Evolutionary conservation across 2,797 vertebrate genomes (phyloP).

Genomic region (Thamnophis elegans): DNA sequence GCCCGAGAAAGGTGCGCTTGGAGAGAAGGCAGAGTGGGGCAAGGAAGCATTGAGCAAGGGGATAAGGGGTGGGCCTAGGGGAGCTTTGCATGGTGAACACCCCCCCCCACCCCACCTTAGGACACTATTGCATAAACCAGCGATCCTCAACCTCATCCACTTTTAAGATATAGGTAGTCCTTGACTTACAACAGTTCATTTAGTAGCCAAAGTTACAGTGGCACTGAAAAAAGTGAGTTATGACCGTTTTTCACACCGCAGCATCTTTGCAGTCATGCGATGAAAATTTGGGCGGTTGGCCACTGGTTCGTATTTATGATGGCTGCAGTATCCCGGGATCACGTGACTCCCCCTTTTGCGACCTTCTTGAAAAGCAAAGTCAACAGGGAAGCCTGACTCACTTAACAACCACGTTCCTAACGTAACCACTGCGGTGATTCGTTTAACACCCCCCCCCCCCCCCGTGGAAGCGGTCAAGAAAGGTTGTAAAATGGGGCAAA

Average conservation of each 20-base stretch:
- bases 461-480: not conserved
- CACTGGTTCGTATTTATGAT: not conserved
- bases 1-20: not conserved
- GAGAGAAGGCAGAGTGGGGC: not conserved
- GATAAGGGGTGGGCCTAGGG: rapidly evolving
- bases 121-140: not conserved
- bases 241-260: not conserved
- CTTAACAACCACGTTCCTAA: not conserved
- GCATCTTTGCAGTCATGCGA: not conserved
- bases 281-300: not conserved
- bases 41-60: not conserved
- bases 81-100: not conserved
- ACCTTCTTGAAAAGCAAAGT: not conserved
- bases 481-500: not conserved
- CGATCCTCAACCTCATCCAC: not conserved
- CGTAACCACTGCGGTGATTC: not conserved
- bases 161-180: not conserved
- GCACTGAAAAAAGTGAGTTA: not conserved
- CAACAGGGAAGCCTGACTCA: not conserved
- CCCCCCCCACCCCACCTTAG: not conserved
- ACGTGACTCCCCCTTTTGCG: not conserved
- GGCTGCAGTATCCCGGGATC: not conserved
- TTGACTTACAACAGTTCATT: not conserved
- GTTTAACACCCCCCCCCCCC: too few species aligned
- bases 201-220: not conserved